Percentiles rank a stretch among this genome's conserved stretches.
Conservation (phyloP, 92 coral and sea anemone genomes). For the Zoanthus sociatus region DNA sequence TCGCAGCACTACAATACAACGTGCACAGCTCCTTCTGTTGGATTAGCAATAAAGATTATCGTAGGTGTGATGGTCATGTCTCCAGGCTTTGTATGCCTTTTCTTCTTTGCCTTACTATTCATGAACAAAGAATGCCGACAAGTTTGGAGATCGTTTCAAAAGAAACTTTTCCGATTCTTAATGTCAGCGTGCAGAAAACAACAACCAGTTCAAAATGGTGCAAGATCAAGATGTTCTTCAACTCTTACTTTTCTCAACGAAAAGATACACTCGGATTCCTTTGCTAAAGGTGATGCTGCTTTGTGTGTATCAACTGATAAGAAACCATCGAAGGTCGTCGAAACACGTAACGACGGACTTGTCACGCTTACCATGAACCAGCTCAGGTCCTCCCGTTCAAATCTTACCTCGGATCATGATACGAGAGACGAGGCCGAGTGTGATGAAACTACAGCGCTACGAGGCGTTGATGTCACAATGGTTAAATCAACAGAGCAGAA, state of each 20-base stretch:
- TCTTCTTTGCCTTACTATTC: slow-evolving; percentile 83
- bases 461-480: background rate
- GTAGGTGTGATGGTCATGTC: slow-evolving; percentile 73
- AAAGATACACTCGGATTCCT: slow-evolving; percentile 54
- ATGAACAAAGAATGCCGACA: slow-evolving; percentile 94
- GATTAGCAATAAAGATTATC: slow-evolving; percentile 42
- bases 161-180: slow-evolving; percentile 39
- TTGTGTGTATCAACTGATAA: slow-evolving; percentile 15
- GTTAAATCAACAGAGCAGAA: background rate
- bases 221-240: slow-evolving; percentile 74
- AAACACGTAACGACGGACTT: slow-evolving; percentile 40
- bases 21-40: slow-evolving; percentile 70
- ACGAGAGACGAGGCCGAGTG: slow-evolving; percentile 9
- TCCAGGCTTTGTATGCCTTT: slow-evolving; percentile 90
- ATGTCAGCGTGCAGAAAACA: slow-evolving; percentile 30
- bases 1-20: slow-evolving; percentile 49
- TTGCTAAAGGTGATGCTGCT: background rate
- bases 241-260: slow-evolving; percentile 70
- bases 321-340: slow-evolving; percentile 32
- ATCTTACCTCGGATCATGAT: background rate
- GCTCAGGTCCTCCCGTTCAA: slow-evolving; percentile 25
- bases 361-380: slow-evolving; percentile 20
- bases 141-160: slow-evolving; percentile 76
- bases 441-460: slow-evolving; percentile 5
- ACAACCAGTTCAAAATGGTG: slow-evolving; percentile 47